Base-by-base conservation (phyloP, 2,797 vertebrate genomes). In the Tenualosa ilisha region DNA sequence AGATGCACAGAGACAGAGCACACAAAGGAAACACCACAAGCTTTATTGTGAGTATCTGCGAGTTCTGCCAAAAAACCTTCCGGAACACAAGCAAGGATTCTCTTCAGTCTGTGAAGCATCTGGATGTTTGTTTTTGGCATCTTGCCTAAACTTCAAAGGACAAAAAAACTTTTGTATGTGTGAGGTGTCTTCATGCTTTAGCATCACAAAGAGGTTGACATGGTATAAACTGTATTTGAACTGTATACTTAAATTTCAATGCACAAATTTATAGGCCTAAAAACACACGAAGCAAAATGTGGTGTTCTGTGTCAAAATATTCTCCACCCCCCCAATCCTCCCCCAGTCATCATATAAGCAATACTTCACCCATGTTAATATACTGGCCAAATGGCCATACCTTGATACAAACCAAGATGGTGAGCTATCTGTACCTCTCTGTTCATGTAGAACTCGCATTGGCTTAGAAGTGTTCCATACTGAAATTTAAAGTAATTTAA, bases 111-210 rank as follows among this genome's bases (percentile, higher is more conserved):
- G 90, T 88, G 92, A 90, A 91, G 91, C 93, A 93, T 94, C 94
- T 94, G 93, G 96, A 97, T 97, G 97, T 96, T 95, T 96, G 96
- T 97, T 96, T 96, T 97, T 96, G 95, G 97, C 97, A 95, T 98
- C 96, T 98, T 97, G 96, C 97, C 96, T 97, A 97, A 96, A 95
- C 95, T 95, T 96, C 97, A 63, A 65, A 83, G 82, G 53, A 54
- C 56, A 89, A 93, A 91, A 87, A 31, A 88, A 61, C 82, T 87
- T 96, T 95, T 96, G 94, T 97, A 96, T 94, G 96, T 96, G 94
- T 95, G 96, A 97, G 97, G 92, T 97, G 96, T 96, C 95, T 84
- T 85, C 81, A 89, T 82, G 83, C 81, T 86, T 79, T 63, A 88
- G 75, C 56, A 31, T 81, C 68, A 82, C 54, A 79, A 79, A 79